These are phyloP conservation scores for Calameuta pallipes DNA, from an alignment of 2,888 invertebrate species.

Conservation along the genomic window DNA sequence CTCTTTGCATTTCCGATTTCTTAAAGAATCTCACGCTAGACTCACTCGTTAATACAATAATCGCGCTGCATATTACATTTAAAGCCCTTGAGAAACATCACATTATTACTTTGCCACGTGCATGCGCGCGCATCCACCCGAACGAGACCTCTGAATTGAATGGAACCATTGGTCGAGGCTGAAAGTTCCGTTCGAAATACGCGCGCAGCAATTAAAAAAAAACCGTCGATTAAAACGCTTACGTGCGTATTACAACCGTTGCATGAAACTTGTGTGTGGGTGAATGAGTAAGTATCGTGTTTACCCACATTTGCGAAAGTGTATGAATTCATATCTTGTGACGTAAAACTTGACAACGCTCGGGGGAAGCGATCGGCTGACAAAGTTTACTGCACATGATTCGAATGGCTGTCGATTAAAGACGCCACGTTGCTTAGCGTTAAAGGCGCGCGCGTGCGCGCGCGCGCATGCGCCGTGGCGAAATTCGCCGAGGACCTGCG, in stretches of 20 bases:
- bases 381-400: not conserved
- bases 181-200: constrained; percentile 11
- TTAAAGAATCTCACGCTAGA: not conserved
- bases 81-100: constrained; percentile 42
- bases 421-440: not conserved
- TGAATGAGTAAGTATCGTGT: not conserved
- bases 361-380: not conserved
- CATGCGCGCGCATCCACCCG: not conserved
- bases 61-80: constrained; percentile 26
- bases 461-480: not conserved
- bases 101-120: constrained; percentile 29
- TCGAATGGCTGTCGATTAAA: not conserved
- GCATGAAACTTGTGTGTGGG: not conserved
- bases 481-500: not conserved
- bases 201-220: constrained; percentile 17
- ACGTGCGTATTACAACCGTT: not conserved
- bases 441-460: not conserved
- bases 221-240: not conserved
- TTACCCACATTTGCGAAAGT: not conserved
- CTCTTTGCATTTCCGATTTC: not conserved
- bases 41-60: not conserved
- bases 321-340: not conserved
- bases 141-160: not conserved
- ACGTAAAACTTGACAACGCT: not conserved
- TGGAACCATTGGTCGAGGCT: not conserved